Evolutionary conservation across 2,888 invertebrate genomes (phyloP), one percentile per base, ranked within the genome.

Genomic region (Xanthorhoe designata): DNA sequence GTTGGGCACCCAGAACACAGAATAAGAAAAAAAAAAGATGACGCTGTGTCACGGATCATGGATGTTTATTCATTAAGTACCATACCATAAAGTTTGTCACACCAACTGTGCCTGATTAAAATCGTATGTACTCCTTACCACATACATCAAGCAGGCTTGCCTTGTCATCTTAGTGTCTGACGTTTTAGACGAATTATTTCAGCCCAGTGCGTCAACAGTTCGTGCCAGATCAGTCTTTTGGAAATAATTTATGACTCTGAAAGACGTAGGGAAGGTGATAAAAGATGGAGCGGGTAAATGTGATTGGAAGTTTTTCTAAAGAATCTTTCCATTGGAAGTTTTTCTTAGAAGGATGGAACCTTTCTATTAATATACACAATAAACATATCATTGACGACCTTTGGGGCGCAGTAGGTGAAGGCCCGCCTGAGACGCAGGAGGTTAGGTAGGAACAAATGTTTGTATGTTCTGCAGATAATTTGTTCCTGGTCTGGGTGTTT

Each of bases 221-320:
- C 75, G 78, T 75, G 81, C 74, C 75, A 71, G 74, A 74, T 78
- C 77, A 78, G 80, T 83, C 80, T 81, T 82, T 81, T 78, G 80
- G 75, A 83, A 83, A 86, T 86, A 86, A 88, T 89, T 86, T 87
- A 88, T 83, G 70, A 70, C 63, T 50, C 49, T 60, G 61, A 32
- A 58, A 50, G 42, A 54, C 13, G 58, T 47, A 53, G 38, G 54
- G 45, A 51, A 60, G 63, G 66, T 59, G 66, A 29, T 58, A 57
- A 58, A 62, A 45, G 54, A 32, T 17, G 50, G 38, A 59, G 56
- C 49, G 50, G 61, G 45, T 52, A 29, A 57, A 63, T 32, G 52
- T 17, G 18, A 52, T 57, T 57, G 19, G 13, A 53, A 29, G n/a
- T 45, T 52, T 32, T 45, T 15, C 13, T 56, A 24, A 24, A 42